These are phyloP conservation scores for Schizothorax lantsangensis DNA, from an alignment of 2,797 vertebrate genomes.

Conservation along the genomic window DNA sequence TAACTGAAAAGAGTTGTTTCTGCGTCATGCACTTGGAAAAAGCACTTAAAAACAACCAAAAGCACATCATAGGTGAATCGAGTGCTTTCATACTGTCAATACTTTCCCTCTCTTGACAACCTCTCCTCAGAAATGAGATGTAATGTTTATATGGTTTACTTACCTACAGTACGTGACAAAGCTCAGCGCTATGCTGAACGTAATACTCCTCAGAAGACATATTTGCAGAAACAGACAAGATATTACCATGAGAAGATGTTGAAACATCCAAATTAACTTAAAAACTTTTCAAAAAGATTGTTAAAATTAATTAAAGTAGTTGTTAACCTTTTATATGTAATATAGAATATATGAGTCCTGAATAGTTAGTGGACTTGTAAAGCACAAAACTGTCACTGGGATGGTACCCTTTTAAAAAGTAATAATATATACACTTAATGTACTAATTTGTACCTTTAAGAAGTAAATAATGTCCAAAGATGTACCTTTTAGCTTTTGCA, in stretches of 20 bases:
- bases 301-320: background rate
- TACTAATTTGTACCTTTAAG: too few relatives aligned
- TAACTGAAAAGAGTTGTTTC: background rate
- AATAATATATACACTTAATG: too few relatives aligned
- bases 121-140: background rate
- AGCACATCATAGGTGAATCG: background rate
- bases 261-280: background rate
- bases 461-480: too few relatives aligned
- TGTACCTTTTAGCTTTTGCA: too few relatives aligned
- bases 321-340: background rate
- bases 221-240: background rate
- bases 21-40: background rate
- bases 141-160: background rate
- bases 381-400: too few relatives aligned
- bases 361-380: too few relatives aligned
- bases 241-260: background rate
- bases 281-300: background rate
- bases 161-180: background rate
- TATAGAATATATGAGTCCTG: background rate
- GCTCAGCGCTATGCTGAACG: background rate
- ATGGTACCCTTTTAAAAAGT: too few relatives aligned
- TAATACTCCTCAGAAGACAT: background rate
- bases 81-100: background rate
- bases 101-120: background rate
- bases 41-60: conserved; percentile 7